Conservation (phyloP, 37 sponge, comb jelly and placozoan species). For the Mnemiopsis leidyi region DNA sequence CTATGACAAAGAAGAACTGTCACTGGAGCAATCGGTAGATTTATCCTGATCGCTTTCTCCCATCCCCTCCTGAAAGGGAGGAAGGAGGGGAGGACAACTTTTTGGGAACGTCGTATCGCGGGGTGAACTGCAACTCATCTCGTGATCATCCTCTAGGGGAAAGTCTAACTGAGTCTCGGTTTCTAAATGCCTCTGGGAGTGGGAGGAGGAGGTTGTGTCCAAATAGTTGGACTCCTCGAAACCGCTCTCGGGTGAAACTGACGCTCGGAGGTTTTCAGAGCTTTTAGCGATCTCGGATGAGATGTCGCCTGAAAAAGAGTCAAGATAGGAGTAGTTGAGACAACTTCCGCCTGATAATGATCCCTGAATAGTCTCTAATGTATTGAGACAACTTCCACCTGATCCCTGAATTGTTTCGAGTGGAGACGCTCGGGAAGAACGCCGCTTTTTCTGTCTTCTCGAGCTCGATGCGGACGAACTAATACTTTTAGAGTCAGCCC, state of each 20-base stretch:
- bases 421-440: background rate
- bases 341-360: too few species aligned
- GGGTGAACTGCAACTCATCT: too few species aligned
- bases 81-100: background rate
- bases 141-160: background rate
- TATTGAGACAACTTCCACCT: background rate
- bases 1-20: background rate
- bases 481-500: background rate
- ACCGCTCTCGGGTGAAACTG: background rate
- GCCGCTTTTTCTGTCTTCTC: background rate
- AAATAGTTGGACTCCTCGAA: background rate
- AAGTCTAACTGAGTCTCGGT: background rate
- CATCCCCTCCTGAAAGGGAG: background rate
- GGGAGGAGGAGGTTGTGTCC: background rate
- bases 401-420: background rate
- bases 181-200: background rate
- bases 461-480: too few species aligned
- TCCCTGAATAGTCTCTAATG: too few species aligned
- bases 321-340: too few species aligned
- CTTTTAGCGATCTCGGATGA: background rate
- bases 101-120: too few species aligned
- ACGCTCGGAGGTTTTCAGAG: background rate
- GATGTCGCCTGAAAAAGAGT: too few species aligned
- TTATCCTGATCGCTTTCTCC: background rate
- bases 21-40: background rate